Base-by-base conservation (phyloP, 2,797 vertebrate genomes). In the Mico argentatus region DNA sequence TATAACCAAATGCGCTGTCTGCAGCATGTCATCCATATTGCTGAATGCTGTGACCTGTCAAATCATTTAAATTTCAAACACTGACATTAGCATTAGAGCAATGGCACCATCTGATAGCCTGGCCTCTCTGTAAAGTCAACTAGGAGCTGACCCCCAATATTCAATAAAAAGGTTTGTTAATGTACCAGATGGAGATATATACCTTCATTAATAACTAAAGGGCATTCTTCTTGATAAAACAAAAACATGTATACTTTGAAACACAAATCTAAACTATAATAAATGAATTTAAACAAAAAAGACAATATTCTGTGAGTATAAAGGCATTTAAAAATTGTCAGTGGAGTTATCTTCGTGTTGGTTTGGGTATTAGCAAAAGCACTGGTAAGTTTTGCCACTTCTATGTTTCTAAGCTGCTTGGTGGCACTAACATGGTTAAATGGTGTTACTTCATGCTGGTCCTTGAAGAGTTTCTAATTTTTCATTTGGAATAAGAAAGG, bases 21-120 rank as follows among this genome's bases (percentile, higher is more conserved):
- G 99, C 98, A 99, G 98, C 99, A 99, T 99, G 11, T 91, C 98
- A 20, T 99, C 98, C 79, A 99, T 98, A 88, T 97, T 99, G 27
- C 97, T 91, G 92, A 99, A 99, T 0, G 98, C 99, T 0, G 98
- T 99, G 88, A 99, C 95, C 99, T 99, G 98, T 92, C 81, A 90
- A 88, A 91, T 10, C 12, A 39, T 85, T 67, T 36, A 77, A 84
- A 83, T 75, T 55, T 50, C 57, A 77, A 84, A 76, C 33, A 57
- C 36, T 0, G 4, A 13, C 0, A 52, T 93, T 57, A 97, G 2
- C 52, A 13, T 48, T 17, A 75, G 24, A 79, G 46, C 2, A 1
- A 77, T 12, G 44, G 70, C 27, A n/a, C 10, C 2, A 48, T 55
- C 24, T 11, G 27, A 86, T 24, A 33, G 22, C 20, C 33, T 5